Conservation (phyloP, 2,888 invertebrate species). For the Athripsodes cinereus region DNA sequence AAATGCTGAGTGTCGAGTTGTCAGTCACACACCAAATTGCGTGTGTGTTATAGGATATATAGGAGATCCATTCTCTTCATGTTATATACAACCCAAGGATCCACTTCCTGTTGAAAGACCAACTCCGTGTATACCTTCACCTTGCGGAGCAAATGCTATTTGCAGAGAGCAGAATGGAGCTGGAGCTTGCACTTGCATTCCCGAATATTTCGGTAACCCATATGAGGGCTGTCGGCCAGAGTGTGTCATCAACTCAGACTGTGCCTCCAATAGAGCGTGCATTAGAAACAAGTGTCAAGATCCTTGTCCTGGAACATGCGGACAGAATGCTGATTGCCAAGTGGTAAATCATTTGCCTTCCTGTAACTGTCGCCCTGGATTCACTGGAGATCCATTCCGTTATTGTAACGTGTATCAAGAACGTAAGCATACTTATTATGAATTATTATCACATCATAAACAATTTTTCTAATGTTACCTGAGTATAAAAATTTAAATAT, state of each 20-base stretch:
- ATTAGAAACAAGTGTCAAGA: slow-evolving; percentile 68
- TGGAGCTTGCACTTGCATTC: slow-evolving; percentile 64
- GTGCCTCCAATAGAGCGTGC: slow-evolving; percentile 63
- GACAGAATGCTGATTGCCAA: slow-evolving; percentile 62
- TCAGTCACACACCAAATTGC: slow-evolving; percentile 70
- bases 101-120: slow-evolving; percentile 40
- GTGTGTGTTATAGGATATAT: slow-evolving; percentile 59
- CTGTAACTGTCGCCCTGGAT: slow-evolving; percentile 61
- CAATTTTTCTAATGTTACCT: not conserved
- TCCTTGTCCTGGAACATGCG: slow-evolving; percentile 75
- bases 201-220: slow-evolving; percentile 70
- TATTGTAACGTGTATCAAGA: slow-evolving; percentile 46
- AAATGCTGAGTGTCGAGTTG: slow-evolving; percentile 68
- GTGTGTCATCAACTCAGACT: slow-evolving; percentile 67
- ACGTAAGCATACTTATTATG: slow-evolving; percentile 47
- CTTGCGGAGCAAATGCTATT: slow-evolving; percentile 58
- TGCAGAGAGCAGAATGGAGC: slow-evolving; percentile 54
- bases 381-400: slow-evolving; percentile 68
- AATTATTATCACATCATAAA: not conserved
- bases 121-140: slow-evolving; percentile 56
- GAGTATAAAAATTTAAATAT: not conserved
- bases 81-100: slow-evolving; percentile 41
- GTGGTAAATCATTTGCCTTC: slow-evolving; percentile 65
- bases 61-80: slow-evolving; percentile 73
- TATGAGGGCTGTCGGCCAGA: slow-evolving; percentile 74